These are phyloP conservation scores for Epirrhoe alternata DNA, from an alignment of 2,888 invertebrate species.

Conservation along the genomic window DNA sequence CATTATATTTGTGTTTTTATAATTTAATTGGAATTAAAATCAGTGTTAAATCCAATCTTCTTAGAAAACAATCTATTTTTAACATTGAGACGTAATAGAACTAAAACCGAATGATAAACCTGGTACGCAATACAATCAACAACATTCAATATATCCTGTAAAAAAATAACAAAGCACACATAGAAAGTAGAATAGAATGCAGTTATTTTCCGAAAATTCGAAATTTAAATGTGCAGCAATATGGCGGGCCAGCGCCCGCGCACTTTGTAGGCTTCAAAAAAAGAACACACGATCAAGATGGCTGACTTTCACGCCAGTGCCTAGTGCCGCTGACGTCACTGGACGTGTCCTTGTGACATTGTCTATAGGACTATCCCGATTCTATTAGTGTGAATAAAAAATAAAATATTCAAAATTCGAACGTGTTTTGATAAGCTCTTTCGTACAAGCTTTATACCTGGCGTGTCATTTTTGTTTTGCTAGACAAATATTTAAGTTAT, in stretches of 20 bases:
- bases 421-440: conserved; percentile 41
- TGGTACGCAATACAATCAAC: background rate
- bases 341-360: conserved; percentile 77
- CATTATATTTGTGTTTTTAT: no score
- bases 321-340: conserved; percentile 81
- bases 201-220: conserved; percentile 36
- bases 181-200: background rate
- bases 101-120: background rate
- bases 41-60: no score
- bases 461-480: conserved; percentile 9
- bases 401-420: conserved; percentile 27
- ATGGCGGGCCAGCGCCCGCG: conserved; percentile 71
- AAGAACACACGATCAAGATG: conserved; percentile 80
- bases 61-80: no score
- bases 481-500: conserved; percentile 12
- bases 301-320: conserved; percentile 82
- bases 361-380: conserved; percentile 63
- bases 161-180: background rate
- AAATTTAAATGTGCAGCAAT: conserved; percentile 61
- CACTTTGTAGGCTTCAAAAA: conserved; percentile 81
- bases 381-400: conserved; percentile 44
- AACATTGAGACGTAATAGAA: background rate
- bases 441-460: conserved; percentile 17
- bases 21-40: no score
- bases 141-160: background rate